A percentile compares a stretch with the other conserved stretches of the same genome.
Conservation (phyloP, 2,797 vertebrate species). For the Zalophus californianus region DNA sequence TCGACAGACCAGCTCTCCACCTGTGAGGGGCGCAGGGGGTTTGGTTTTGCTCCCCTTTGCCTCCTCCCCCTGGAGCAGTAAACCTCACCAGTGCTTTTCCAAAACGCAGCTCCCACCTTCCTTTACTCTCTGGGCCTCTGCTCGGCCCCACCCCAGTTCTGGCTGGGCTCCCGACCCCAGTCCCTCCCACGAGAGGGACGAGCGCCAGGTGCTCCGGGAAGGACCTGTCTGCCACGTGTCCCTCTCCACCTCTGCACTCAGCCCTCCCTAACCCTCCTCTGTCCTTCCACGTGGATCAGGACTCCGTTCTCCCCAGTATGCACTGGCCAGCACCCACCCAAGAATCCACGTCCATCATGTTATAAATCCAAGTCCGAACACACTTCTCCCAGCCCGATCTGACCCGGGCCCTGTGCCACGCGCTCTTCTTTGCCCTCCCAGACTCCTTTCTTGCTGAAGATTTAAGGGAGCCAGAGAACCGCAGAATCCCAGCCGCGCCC, state of each 20-base stretch:
- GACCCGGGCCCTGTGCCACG: accelerated
- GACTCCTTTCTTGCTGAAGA: not conserved
- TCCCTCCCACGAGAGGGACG: not conserved
- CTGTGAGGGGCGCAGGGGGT: accelerated
- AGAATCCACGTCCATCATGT: not conserved
- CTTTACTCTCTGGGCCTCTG: not conserved
- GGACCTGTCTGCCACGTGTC: not conserved
- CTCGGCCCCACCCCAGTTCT: not conserved
- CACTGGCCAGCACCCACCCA: not conserved
- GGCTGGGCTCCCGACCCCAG: not conserved
- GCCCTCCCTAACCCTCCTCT: not conserved
- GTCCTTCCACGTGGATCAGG: accelerated
- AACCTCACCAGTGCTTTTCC: not conserved
- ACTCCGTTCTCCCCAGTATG: not conserved
- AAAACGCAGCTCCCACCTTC: not conserved
- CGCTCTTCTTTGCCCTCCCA: not conserved
- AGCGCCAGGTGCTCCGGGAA: not conserved
- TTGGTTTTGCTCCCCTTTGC: not conserved
- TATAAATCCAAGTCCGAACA: not conserved
- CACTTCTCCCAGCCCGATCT: too few relatives aligned
- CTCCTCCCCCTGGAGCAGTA: not conserved
- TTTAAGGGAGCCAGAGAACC: not conserved
- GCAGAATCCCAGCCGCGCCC: not conserved
- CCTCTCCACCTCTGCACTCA: accelerated
- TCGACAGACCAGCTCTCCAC: accelerated